Percentiles rank a stretch among this genome's conserved stretches.
Conservation (phyloP, 2,888 invertebrate species). For the Lacanobia oleracea region DNA sequence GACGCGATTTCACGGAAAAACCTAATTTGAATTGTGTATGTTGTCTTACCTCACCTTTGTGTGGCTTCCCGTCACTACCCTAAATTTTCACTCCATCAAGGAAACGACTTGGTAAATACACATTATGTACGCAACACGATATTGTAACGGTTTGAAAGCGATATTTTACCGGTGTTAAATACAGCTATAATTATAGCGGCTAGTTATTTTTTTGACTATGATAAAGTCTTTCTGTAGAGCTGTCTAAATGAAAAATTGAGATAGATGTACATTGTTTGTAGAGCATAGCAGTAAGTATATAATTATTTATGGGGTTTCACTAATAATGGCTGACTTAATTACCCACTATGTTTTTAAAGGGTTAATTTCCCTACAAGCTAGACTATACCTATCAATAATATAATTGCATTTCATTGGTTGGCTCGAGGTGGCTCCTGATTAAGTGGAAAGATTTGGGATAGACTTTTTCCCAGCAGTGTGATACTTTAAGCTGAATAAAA, state of each 20-base stretch:
- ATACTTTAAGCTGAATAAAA: too few relatives aligned
- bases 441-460: too few relatives aligned
- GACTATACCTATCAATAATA: too few relatives aligned
- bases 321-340: not conserved
- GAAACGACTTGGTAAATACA: constrained; percentile 75
- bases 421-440: too few relatives aligned
- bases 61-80: constrained; percentile 79
- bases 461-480: too few relatives aligned
- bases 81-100: constrained; percentile 79
- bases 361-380: not conserved
- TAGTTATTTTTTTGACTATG: constrained; percentile 1
- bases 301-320: not conserved
- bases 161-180: constrained; percentile 49
- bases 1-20: constrained; percentile 72
- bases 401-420: too few relatives aligned
- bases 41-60: constrained; percentile 81
- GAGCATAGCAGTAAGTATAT: not conserved
- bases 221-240: not conserved
- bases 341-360: not conserved
- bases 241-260: constrained; percentile 24
- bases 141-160: constrained; percentile 46
- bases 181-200: constrained; percentile 18
- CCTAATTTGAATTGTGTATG: constrained; percentile 75
- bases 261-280: too few relatives aligned
- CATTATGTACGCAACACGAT: constrained; percentile 59